phyloP scores from a whole-genome alignment of 30 jellyfish, hydroid and myxozoan genomes.

The Nemopilema nomurai region DNA sequence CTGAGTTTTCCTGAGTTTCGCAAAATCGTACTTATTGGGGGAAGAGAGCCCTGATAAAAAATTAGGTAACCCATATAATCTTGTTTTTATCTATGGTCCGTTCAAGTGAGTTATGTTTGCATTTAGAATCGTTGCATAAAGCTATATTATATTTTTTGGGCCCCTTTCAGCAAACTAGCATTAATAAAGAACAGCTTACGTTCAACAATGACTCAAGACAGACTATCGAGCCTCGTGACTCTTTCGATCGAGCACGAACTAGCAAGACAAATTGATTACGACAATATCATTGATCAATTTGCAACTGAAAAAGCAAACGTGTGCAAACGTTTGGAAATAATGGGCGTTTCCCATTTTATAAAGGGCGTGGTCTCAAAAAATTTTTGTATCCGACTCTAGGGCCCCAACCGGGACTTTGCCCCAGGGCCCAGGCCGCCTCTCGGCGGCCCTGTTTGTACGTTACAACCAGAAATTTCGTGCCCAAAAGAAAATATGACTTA shows the following conservation, averaged over 20 bases:
- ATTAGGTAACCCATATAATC: constrained; percentile 5
- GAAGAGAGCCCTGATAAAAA: constrained; percentile 7
- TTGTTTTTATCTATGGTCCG: constrained; percentile 9
- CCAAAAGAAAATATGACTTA: background rate
- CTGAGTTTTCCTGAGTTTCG: constrained; percentile 1
- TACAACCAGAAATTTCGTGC: background rate
- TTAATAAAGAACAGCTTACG: background rate
- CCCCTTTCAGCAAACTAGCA: constrained; percentile 1
- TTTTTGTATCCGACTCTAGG: constrained; percentile 13
- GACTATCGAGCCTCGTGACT: background rate
- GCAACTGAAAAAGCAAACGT: background rate
- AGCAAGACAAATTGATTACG: background rate
- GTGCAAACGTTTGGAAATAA: background rate
- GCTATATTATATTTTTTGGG: background rate
- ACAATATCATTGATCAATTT: background rate
- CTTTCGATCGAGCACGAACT: background rate
- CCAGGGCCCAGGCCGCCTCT: constrained; percentile 20
- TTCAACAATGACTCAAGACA: background rate
- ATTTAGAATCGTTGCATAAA: constrained; percentile 18
- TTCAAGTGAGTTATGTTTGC: constrained; percentile 16
- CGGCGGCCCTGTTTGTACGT: background rate
- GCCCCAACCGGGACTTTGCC: constrained; percentile 10
- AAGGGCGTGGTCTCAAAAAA: background rate
- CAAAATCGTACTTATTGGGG: constrained; percentile 13
- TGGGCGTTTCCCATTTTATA: constrained; percentile 3